Conservation (phyloP, 2,797 vertebrate species). For the Merluccius polli region DNA sequence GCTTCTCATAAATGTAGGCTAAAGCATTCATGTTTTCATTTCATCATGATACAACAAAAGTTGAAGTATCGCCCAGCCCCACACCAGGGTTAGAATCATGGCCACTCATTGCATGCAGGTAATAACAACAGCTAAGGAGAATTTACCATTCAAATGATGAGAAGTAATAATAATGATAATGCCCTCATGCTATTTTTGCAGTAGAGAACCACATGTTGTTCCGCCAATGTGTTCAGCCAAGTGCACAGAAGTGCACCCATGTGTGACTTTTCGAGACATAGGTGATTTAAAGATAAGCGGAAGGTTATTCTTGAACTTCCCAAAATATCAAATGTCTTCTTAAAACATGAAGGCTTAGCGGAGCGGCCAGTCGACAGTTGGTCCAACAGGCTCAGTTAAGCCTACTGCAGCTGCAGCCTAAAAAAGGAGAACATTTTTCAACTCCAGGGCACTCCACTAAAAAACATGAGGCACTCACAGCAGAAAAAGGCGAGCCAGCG, state of each 20-base stretch:
- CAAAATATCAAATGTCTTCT: slow-evolving; percentile 43
- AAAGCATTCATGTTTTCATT: not conserved
- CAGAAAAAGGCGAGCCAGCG: too few relatives aligned
- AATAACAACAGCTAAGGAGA: not conserved
- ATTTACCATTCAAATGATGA: not conserved
- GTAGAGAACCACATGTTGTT: not conserved
- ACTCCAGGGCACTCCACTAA: too few relatives aligned
- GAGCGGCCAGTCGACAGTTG: not conserved
- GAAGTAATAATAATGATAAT: not conserved
- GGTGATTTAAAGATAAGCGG: slow-evolving; percentile 50
- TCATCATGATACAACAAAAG: not conserved
- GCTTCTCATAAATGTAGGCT: not conserved
- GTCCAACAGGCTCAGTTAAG: not conserved
- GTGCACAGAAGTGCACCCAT: slow-evolving; percentile 33
- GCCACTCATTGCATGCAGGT: not conserved
- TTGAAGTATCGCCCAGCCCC: not conserved
- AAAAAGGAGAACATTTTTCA: too few relatives aligned
- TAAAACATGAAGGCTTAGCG: slow-evolving; percentile 32
- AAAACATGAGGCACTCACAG: too few relatives aligned
- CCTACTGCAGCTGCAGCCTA: not conserved
- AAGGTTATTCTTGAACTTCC: slow-evolving; percentile 67
- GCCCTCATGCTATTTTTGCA: not conserved
- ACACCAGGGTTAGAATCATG: not conserved
- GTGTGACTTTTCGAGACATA: slow-evolving; percentile 44
- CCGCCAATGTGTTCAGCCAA: slow-evolving; percentile 14